These are phyloP conservation scores for Athalia rosae DNA, from an alignment of 2,888 invertebrate species.

Conservation along the genomic window DNA sequence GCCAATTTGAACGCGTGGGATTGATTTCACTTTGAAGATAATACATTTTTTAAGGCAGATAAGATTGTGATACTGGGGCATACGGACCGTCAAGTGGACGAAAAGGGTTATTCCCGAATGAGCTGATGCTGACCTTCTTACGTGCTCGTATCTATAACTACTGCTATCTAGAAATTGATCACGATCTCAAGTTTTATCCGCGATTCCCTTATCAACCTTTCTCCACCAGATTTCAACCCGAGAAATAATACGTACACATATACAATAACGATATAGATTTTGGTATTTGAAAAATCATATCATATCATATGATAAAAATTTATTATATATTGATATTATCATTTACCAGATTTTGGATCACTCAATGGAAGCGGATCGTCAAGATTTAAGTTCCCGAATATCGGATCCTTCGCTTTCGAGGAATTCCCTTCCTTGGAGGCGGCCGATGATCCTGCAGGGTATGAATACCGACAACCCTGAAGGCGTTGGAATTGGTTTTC, in stretches of 20 bases:
- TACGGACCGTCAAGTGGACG: neutral
- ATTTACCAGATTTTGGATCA: constrained; percentile 60
- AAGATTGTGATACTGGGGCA: neutral
- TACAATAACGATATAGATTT: no score
- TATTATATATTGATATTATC: no score
- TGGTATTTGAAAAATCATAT: no score
- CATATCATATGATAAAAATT: no score
- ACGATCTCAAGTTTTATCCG: no score
- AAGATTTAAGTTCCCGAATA: constrained; percentile 66
- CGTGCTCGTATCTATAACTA: neutral
- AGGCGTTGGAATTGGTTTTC: constrained; percentile 71
- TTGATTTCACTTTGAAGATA: constrained; percentile 14
- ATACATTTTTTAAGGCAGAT: neutral
- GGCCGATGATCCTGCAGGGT: constrained; percentile 61
- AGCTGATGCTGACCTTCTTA: constrained; percentile 18
- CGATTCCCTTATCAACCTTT: no score
- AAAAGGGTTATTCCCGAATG: constrained; percentile 17
- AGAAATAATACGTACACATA: no score
- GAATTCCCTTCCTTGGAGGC: constrained; percentile 72
- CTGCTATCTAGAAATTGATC: neutral
- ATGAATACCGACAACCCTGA: constrained; percentile 68
- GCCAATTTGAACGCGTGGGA: neutral
- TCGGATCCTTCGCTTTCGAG: constrained; percentile 71
- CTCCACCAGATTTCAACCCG: no score
- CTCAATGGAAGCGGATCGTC: constrained; percentile 49